Base-by-base conservation (phyloP, 2,113 vertebrate species). In the Pelecanus crispus region DNA sequence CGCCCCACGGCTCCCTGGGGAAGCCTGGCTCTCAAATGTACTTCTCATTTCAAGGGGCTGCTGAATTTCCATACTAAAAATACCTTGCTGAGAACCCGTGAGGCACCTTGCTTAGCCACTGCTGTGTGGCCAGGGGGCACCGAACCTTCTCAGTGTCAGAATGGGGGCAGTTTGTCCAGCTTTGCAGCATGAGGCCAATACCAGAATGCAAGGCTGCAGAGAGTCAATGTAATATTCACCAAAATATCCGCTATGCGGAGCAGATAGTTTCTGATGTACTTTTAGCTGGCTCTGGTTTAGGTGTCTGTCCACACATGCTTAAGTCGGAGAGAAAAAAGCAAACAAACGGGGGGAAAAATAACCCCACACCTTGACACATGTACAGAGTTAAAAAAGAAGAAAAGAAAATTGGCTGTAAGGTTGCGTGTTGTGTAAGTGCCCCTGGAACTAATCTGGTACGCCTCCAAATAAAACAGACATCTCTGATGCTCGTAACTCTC, bases 391-490 rank as follows among this genome's bases (percentile, higher is more conserved):
- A 8, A 6, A 11, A 29, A 34, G 38, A 6, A 6, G 19, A 29
- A 36, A 32, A 42, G 22, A 52, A 25, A 16, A 13, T 17, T 0
- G 11, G 38, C 65, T 61, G 13, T 63, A 65, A 79, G 36, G 36
- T 53, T 90, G 20, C 50, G 38, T 71, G 85, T 96, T 97, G 55
- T 47, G 6, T 95, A 95, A 97, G 81, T 50, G 55, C 8, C 67
- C 91, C 94, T 92, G 81, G 55, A 81, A 90, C 32, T 82, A 59
- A 73, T 45, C 92, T 95, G 96, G 79, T 92, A 65, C n/a, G 7
- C 86, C 79, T 93, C 96, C 95, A 97, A 96, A 75, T 81, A 73
- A 86, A 96, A 93, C 88, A 88, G 77, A 81, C 93, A 58, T 70
- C 73, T 86, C 65, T 88, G 74, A 72, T 91, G 67, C 81, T 73